Evolutionary conservation across 2,113 vertebrate genomes (phyloP).

Genomic region (Tursiops truncatus): DNA sequence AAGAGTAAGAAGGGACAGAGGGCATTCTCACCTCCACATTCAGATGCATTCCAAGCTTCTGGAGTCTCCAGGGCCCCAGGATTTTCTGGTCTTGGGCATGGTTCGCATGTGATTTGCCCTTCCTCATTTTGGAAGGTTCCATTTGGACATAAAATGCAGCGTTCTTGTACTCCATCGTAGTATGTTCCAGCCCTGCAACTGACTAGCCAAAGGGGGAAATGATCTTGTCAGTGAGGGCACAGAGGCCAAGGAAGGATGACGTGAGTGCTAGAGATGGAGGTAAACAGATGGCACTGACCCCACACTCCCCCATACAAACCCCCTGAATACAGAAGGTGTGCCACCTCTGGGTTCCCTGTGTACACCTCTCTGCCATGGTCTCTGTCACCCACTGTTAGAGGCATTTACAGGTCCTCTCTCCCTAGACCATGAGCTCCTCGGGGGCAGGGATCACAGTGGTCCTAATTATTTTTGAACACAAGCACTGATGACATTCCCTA

Average conservation of each 20-base stretch:
- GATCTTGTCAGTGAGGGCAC: constrained; percentile 29
- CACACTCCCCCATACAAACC: neutral
- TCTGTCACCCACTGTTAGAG: neutral
- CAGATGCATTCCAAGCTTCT: constrained; percentile 87
- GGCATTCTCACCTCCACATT: constrained; percentile 87
- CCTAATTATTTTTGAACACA: constrained; percentile 6
- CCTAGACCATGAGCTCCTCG: neutral
- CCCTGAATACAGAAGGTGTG: neutral
- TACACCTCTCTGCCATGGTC: neutral
- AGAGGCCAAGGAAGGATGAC: neutral
- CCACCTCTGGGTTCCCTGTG: neutral
- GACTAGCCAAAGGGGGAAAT: constrained; percentile 81
- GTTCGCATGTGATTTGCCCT: constrained; percentile 89
- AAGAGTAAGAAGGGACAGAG: neutral
- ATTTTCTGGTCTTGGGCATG: constrained; percentile 86
- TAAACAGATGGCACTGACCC: neutral
- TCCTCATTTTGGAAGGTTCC: constrained; percentile 91
- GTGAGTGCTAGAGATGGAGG: neutral
- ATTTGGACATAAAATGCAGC: constrained; percentile 88
- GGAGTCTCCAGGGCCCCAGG: constrained; percentile 80
- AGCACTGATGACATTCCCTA: neutral
- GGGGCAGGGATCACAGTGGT: neutral
- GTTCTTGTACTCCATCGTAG: constrained; percentile 86
- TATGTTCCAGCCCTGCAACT: constrained; percentile 87
- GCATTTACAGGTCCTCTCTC: neutral